Conservation (phyloP, 2,113 vertebrate species). For the Tor tambroides region DNA sequence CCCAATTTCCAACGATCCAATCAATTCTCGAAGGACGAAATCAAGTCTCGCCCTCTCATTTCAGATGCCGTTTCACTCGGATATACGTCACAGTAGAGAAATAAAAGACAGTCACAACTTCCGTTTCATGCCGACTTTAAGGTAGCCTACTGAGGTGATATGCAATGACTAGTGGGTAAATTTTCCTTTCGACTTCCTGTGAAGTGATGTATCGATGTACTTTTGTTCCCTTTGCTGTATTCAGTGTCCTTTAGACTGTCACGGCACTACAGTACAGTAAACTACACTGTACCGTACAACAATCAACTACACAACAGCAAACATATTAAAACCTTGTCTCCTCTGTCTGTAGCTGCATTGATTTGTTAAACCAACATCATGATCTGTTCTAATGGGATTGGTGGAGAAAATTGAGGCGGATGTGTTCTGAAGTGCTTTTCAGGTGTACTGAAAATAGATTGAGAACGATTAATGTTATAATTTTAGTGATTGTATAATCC, state of each 20-base stretch:
- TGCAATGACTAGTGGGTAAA: background rate
- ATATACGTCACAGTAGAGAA: too few species aligned
- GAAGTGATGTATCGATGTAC: too few species aligned
- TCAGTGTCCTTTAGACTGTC: background rate
- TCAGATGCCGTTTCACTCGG: too few species aligned
- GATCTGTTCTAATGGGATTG: background rate
- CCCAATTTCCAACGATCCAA: too few species aligned
- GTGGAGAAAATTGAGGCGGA: background rate
- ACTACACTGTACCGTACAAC: background rate
- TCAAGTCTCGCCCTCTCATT: too few species aligned
- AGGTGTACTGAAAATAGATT: conserved; percentile 4
- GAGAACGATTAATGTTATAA: conserved; percentile 12
- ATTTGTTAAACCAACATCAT: conserved; percentile 46
- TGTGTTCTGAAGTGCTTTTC: conserved; percentile 26
- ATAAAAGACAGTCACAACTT: too few species aligned
- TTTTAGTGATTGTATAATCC: conserved; percentile 16
- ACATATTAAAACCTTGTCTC: background rate
- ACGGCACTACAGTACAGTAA: background rate
- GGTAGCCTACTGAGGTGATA: background rate
- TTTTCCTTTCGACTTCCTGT: too few species aligned
- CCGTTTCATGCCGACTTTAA: too few species aligned
- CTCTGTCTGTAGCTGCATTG: background rate
- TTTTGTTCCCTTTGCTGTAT: background rate
- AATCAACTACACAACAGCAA: background rate
- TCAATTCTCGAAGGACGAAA: too few species aligned